Percentiles rank a stretch among this genome's conserved stretches.
phyloP scores from a whole-genome alignment of 2,113 vertebrate genomes.

The Phrynosoma blainvillii region DNA sequence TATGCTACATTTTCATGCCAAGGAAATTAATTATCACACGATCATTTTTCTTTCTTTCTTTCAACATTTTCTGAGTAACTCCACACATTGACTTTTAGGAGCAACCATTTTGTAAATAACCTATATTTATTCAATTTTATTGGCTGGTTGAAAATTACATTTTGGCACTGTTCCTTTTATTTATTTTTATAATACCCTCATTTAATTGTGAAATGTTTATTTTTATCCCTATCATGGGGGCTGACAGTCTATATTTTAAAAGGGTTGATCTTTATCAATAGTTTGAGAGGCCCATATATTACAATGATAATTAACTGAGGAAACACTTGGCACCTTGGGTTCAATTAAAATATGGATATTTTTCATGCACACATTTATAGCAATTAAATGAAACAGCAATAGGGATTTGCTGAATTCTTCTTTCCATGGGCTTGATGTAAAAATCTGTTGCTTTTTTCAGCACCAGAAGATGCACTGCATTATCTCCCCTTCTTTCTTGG shows the following conservation, averaged over 20 bases:
- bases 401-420: too few species aligned
- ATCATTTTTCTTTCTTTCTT: slow-evolving; percentile 29
- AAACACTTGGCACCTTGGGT: not conserved
- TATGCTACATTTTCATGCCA: slow-evolving; percentile 47
- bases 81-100: slow-evolving; percentile 49
- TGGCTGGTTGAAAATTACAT: slow-evolving; percentile 61
- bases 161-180: slow-evolving; percentile 56
- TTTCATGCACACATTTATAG: not conserved
- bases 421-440: too few species aligned
- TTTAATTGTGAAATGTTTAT: slow-evolving; percentile 71
- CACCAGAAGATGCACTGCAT: too few species aligned
- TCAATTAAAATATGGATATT: not conserved
- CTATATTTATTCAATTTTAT: slow-evolving; percentile 68
- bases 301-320: not conserved
- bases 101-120: slow-evolving; percentile 60
- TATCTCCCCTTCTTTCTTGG: too few species aligned
- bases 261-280: slow-evolving; percentile 72
- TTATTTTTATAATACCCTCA: slow-evolving; percentile 47
- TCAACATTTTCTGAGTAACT: slow-evolving; percentile 51
- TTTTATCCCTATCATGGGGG: slow-evolving; percentile 65
- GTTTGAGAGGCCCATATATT: slow-evolving; percentile 40
- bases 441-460: too few species aligned
- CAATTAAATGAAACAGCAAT: too few species aligned
- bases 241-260: slow-evolving; percentile 59
- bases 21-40: slow-evolving; percentile 48